phyloP scores from a whole-genome alignment of 1,140 invertebrate species.

The Scaptomyza hsui region DNA sequence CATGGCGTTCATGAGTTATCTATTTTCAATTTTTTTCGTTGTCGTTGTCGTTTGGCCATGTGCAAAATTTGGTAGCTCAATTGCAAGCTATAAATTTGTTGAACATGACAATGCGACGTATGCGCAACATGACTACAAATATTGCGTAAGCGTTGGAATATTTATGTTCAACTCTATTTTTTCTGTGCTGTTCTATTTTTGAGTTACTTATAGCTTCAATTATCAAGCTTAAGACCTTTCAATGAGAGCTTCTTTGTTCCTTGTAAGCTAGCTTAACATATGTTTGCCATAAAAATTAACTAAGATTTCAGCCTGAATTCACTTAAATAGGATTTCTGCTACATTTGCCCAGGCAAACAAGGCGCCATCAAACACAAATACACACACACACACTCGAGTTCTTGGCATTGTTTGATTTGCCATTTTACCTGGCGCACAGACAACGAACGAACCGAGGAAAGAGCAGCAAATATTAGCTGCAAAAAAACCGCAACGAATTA shows the following conservation, averaged over 20 bases:
- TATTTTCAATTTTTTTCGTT: constrained; percentile 16
- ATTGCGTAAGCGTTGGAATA: constrained; percentile 39
- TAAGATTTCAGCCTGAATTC: constrained; percentile 62
- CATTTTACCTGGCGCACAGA: constrained; percentile 49
- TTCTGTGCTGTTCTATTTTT: too few relatives aligned
- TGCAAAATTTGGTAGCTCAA: constrained; percentile 46
- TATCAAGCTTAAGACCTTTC: constrained; percentile 44
- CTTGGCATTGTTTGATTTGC: constrained; percentile 50
- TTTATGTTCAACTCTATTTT: too few relatives aligned
- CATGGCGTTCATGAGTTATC: constrained; percentile 45
- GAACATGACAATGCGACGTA: constrained; percentile 45
- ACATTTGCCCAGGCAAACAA: constrained; percentile 59
- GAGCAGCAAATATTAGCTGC: constrained; percentile 42
- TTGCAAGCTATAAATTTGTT: constrained; percentile 53
- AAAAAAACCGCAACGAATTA: constrained; percentile 33
- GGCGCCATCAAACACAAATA: constrained; percentile 34
- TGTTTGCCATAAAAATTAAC: constrained; percentile 65
- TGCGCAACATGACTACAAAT: constrained; percentile 47
- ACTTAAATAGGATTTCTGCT: constrained; percentile 60
- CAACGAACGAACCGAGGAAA: constrained; percentile 36
- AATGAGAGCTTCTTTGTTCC: constrained; percentile 18
- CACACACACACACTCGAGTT: constrained; percentile 16
- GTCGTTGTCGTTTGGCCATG: constrained; percentile 2
- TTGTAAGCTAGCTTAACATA: constrained; percentile 36
- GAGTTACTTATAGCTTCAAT: constrained; percentile 50